phyloP scores from a whole-genome alignment of 2,113 vertebrate species.

The Leptodactylus fuscus region DNA sequence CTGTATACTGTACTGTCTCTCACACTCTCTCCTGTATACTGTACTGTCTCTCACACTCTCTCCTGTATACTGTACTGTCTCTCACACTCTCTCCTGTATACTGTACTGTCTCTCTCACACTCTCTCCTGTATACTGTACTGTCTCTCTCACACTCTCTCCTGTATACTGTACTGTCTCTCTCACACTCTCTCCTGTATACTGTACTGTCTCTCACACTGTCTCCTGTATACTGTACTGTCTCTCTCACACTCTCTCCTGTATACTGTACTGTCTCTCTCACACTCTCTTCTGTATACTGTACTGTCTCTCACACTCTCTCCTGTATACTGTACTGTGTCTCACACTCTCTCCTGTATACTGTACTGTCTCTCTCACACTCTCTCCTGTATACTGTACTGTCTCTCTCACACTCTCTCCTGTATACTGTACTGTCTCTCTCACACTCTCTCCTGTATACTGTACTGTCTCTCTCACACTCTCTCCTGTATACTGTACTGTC shows the following conservation, averaged over 20 bases:
- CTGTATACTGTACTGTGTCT: too few relatives aligned
- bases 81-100: not conserved
- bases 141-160: too few relatives aligned
- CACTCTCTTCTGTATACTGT: not conserved
- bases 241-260: not conserved
- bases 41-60: not conserved
- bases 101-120: too few relatives aligned
- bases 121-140: too few relatives aligned
- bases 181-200: too few relatives aligned
- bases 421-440: not conserved
- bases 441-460: not conserved
- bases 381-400: not conserved
- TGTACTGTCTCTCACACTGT: too few relatives aligned
- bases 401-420: not conserved
- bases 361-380: too few relatives aligned
- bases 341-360: not conserved
- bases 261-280: not conserved
- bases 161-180: too few relatives aligned
- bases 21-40: not conserved
- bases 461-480: not conserved
- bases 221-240: too few relatives aligned
- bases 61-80: too few relatives aligned
- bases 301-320: not conserved
- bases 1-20: not conserved
- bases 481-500: not conserved